Percentiles rank a stretch among this genome's conserved stretches.
These are phyloP conservation scores for Achroia grisella DNA, from an alignment of 1,140 invertebrate species.

Conservation along the genomic window DNA sequence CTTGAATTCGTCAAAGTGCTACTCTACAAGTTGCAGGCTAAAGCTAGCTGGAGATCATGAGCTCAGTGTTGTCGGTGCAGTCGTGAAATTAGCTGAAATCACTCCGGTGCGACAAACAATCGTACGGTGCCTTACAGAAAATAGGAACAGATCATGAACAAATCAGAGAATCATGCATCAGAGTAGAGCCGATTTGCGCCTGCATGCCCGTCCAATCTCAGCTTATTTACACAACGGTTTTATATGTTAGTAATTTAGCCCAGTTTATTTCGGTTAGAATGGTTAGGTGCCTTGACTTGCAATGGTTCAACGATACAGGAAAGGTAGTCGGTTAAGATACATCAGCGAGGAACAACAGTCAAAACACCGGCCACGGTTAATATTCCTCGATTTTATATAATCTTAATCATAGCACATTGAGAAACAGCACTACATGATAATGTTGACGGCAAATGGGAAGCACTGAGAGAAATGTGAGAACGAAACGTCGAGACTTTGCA, in stretches of 20 bases:
- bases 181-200: conserved; percentile 17
- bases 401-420: conserved; percentile 8
- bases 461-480: conserved; percentile 13
- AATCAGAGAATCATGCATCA: conserved; percentile 32
- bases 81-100: conserved; percentile 66
- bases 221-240: conserved; percentile 57
- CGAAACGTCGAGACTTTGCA: conserved; percentile 11
- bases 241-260: conserved; percentile 1
- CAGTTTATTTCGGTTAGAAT: conserved; percentile 3
- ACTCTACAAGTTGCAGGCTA: conserved; percentile 34
- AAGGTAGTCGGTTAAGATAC: too few species aligned
- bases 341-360: conserved; percentile 8
- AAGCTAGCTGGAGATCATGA: conserved; percentile 29
- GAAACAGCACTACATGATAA: conserved; percentile 28
- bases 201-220: conserved; percentile 67
- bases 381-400: not conserved
- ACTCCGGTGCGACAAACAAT: conserved; percentile 28
- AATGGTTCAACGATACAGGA: not conserved
- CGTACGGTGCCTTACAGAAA: conserved; percentile 23
- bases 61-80: conserved; percentile 29
- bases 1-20: conserved; percentile 1
- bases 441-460: conserved; percentile 26
- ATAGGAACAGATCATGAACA: conserved; percentile 16
- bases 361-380: conserved; percentile 17
- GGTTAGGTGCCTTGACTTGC: conserved; percentile 20